Evolutionary conservation across 2,888 invertebrate species (phyloP), one percentile per base, ranked within the genome.

Genomic region (Euplexia lucipara): DNA sequence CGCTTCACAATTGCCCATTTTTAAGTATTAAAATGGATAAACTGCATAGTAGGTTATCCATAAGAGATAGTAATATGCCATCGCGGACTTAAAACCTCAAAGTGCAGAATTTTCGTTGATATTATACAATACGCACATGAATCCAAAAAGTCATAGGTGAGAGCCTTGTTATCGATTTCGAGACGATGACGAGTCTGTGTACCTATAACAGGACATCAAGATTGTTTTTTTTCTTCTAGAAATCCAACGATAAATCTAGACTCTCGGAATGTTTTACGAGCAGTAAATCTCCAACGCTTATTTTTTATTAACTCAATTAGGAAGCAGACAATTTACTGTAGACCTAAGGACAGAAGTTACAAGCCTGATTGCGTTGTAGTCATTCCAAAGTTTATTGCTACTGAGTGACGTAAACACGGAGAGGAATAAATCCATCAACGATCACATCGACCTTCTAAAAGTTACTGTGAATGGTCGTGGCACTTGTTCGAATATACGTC

Each of bases 231-330:
- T n/a, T n/a, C n/a, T n/a, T 45, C 32, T 26, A 64, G 32, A 65
- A 53, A 39, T 20, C 12, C 9, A 22, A 39, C 10, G 9, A 20
- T 65, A 65, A 65, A 65, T 67, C 42, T 66, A 44, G 26, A 41
- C 39, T n/a, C 35, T 37, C 32, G 34, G 20, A 39, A 56, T 30
- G 30, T 56, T 41, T 65, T 65, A 56, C 20, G 58, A 59, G 58
- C 20, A 32, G 14, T 61, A 42, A 53, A 57, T 57, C 48, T 51
- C 26, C 30, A 51, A 58, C 48, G 42, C 34, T 9, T 16, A 42
- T 65, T 72, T 72, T 76, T 59, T 63, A 60, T 66, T 66, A 66
- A 72, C 69, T 64, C 67, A 70, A 78, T 78, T 78, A 78, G 78
- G 75, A 78, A 75, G 57, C 49, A 16, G 72, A 58, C 78, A 63